These are phyloP conservation scores for Lapara coniferarum DNA, from an alignment of 2,888 invertebrate species.

Conservation along the genomic window DNA sequence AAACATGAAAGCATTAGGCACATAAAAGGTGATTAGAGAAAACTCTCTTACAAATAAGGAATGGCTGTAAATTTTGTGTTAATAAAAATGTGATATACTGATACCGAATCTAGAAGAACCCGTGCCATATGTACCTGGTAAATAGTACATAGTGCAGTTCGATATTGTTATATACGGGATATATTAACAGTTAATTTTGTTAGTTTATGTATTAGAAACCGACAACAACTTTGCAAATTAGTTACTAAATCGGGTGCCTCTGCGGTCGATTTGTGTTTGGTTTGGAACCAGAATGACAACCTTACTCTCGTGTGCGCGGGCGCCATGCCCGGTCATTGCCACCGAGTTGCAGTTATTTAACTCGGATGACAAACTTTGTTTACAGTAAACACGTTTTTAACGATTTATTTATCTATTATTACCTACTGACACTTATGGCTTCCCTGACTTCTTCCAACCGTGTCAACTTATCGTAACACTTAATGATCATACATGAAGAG, in stretches of 20 bases:
- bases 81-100: too few species aligned
- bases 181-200: not conserved
- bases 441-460: not conserved
- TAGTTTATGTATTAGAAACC: not conserved
- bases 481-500: not conserved
- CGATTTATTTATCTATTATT: constrained; percentile 56
- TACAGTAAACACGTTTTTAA: constrained; percentile 69
- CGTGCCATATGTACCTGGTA: too few species aligned
- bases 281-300: constrained; percentile 75
- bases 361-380: constrained; percentile 67
- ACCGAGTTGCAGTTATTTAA: constrained; percentile 78
- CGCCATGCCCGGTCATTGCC: constrained; percentile 76
- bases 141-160: too few species aligned
- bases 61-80: too few species aligned
- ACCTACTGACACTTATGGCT: constrained; percentile 24
- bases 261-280: constrained; percentile 44
- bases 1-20: too few species aligned
- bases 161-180: too few species aligned
- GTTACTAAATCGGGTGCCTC: constrained; percentile 34
- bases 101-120: too few species aligned
- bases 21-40: too few species aligned
- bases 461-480: constrained; percentile 10
- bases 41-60: too few species aligned
- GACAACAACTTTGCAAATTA: constrained; percentile 36
- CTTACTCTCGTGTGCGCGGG: constrained; percentile 53